Evolutionary conservation across 2,113 vertebrate genomes (phyloP), one percentile per base, ranked within the genome.

Genomic region (Merops nubicus): DNA sequence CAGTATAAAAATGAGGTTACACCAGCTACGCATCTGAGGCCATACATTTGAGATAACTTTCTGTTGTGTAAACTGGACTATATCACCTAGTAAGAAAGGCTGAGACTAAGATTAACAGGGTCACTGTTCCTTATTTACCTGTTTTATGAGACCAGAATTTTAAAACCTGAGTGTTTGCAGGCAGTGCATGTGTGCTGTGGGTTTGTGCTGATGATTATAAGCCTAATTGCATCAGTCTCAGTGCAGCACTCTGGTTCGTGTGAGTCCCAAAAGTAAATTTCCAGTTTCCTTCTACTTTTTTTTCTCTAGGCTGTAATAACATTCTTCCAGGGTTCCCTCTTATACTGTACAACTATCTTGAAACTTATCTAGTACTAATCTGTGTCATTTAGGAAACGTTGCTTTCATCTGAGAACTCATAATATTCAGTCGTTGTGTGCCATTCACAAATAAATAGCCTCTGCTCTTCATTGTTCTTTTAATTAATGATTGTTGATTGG

Each of bases 401-500:
- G 63, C 85, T 97, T 96, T 97, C 83, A 96, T 97, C 75, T 93
- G 65, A 48, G 50, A 89, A 54, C 87, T 95, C 86, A 72, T 87
- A 95, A 78, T 91, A 90, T 57, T 26, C 95, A 94, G 93, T 85
- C 93, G 86, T 79, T 93, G 89, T 91, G 74, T 94, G 88, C 95
- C 94, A 95, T 98, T 97, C 86, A 83, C 93, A 94, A 82, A 88
- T 54, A 92, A 95, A 91, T 91, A 97, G 93, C 73, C 94, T 96
- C 96, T 86, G 88, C 93, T 98, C 85, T 89, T 96, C 91, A 97
- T 98, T 96, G 93, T 97, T 98, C 97, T 91, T 80, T 96, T 98
- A 98, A 99, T 98, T 98, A 98, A 98, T 98, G 95, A 93, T 96
- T 95, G 96, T 95, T 98, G 98, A 98, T 98, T 98, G 97, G 97